Base-by-base conservation (phyloP, 2,888 invertebrate genomes). In the Clitarchus hookeri region DNA sequence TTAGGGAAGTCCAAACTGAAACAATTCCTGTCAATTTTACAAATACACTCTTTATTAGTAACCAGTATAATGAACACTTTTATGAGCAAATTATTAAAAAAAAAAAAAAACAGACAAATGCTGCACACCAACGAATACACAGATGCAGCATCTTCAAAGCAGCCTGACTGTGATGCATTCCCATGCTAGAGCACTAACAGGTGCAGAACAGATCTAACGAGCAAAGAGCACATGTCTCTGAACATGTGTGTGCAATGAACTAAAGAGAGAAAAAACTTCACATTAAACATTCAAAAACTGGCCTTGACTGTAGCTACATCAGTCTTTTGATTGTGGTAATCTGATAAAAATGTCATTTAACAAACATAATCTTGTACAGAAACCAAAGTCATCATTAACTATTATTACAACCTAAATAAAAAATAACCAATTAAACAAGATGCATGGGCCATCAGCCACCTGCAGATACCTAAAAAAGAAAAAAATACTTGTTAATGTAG, bases 321-420 rank as follows among this genome's bases (percentile, higher is more conserved):
- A 65, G 65, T 65, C 65, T 65, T 65, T 65, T 19, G n/a, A 65
- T 23, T 65, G 65, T n/a, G 65, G 65, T 65, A 65, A 65, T 65
- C 65, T 16, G n/a, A 65, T 53, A 16, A 23, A 48, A 48, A 48
- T 48, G 11, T 6, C 8, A 23, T 65, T 65, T 23, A n/a, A 65
- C 65, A 11, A 65, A 65, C 65, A 9, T 65, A 0, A 65, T n/a
- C 65, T n/a, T 65, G 8, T 65, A n/a, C 19, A 19, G n/a, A 65
- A 65, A 16, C 65, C 11, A 19, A n/a, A 65, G 16, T n/a, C 65
- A 65, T 23, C n/a, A n/a, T 16, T 65, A 65, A 23, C 65, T 65
- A 65, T 8, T 1, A n/a, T 65, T 65, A 65, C 8, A 65, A 65
- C n/a, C 23, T 65, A 65, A 16, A 23, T 65, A 65, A 65, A 65